Conservation (phyloP, 2,113 vertebrate genomes). For the Choloepus hoffmanni region DNA sequence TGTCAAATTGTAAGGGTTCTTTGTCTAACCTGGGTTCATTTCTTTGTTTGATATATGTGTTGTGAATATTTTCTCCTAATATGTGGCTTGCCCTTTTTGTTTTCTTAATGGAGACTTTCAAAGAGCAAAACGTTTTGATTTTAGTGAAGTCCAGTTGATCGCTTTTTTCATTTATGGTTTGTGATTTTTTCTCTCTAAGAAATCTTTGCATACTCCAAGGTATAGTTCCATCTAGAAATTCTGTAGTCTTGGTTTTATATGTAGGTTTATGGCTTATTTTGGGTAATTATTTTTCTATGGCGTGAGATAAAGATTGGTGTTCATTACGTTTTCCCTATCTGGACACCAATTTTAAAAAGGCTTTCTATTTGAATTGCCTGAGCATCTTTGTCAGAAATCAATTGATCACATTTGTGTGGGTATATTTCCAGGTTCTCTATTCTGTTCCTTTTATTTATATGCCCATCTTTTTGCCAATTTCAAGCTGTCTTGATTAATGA, state of each 20-base stretch:
- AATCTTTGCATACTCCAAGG: not conserved
- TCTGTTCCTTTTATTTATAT: slow-evolving; percentile 5
- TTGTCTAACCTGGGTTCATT: not conserved
- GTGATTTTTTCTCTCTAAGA: slow-evolving; percentile 20
- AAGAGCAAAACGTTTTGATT: not conserved
- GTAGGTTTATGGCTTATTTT: not conserved
- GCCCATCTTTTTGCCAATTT: not conserved
- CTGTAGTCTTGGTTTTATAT: not conserved
- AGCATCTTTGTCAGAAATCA: slow-evolving; percentile 32
- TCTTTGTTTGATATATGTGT: not conserved
- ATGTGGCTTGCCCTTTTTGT: not conserved
- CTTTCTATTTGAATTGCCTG: slow-evolving; percentile 16
- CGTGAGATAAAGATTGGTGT: not conserved
- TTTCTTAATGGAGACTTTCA: slow-evolving; percentile 23
- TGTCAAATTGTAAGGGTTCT: not conserved
- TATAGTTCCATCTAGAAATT: slow-evolving; percentile 4
- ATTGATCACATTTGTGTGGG: not conserved
- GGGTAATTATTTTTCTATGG: slow-evolving; percentile 36
- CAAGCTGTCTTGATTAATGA: not conserved
- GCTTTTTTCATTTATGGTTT: slow-evolving; percentile 5
- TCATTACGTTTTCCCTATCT: not conserved
- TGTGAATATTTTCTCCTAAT: not conserved
- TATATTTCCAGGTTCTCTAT: not conserved
- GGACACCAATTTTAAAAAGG: not conserved
- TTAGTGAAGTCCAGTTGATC: not conserved